Conservation (phyloP, 2,113 vertebrate species). For the Vulpes vulpes region DNA sequence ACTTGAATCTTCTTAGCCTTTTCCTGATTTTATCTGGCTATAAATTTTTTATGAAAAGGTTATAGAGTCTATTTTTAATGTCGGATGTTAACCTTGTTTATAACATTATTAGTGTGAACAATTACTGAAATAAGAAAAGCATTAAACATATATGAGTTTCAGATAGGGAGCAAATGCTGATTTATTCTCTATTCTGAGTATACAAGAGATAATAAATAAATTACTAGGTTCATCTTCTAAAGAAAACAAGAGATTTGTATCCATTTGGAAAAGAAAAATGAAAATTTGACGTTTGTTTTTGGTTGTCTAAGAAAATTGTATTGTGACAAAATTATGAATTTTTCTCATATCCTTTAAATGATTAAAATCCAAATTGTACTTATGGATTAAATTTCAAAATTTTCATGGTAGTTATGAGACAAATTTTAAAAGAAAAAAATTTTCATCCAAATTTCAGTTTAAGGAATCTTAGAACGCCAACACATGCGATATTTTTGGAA, state of each 20-base stretch:
- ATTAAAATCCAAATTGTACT: not conserved
- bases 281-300: not conserved
- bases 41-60: conserved; percentile 30
- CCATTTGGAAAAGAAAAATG: conserved; percentile 8
- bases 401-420: conserved; percentile 17
- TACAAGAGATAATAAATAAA: not conserved
- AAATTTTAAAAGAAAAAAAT: conserved; percentile 43
- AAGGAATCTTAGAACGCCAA: conserved; percentile 35
- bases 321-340: not conserved
- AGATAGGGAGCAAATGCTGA: not conserved
- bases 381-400: conserved; percentile 53
- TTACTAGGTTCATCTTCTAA: not conserved
- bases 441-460: conserved; percentile 46
- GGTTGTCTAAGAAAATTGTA: not conserved
- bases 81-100: not conserved
- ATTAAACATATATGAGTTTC: not conserved
- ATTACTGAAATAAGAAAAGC: not conserved
- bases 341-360: not conserved
- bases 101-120: not conserved
- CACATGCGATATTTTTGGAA: conserved; percentile 63
- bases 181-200: conserved; percentile 1
- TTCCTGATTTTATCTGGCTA: conserved; percentile 26
- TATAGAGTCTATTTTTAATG: not conserved
- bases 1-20: not conserved
- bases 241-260: conserved; percentile 6